phyloP scores from a whole-genome alignment of 2,113 vertebrate species.

The Clarias batrachus region DNA sequence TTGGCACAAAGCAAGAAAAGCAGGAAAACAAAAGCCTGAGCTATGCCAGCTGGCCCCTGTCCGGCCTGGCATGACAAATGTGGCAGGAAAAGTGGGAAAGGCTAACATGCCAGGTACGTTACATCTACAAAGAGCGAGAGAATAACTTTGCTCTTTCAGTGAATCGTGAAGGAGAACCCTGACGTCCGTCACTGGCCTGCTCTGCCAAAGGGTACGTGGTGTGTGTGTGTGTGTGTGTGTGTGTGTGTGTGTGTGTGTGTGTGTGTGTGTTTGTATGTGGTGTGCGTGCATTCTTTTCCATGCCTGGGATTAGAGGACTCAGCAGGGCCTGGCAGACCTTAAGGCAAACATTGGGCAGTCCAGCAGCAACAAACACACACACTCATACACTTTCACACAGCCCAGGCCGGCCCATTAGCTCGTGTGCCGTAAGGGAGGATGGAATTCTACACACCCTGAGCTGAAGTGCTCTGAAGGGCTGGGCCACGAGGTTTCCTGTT shows the following conservation, averaged over 20 bases:
- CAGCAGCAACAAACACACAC: conserved; percentile 58
- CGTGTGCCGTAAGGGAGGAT: conserved; percentile 44
- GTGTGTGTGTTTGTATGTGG: conserved; percentile 22
- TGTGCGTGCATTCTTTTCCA: conserved; percentile 37
- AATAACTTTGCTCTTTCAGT: conserved; percentile 18
- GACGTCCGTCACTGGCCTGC: conserved; percentile 30
- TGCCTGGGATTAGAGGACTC: conserved; percentile 48
- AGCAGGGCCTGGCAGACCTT: conserved; percentile 49
- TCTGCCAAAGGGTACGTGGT: conserved; percentile 29
- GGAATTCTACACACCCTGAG: conserved; percentile 46
- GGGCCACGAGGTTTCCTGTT: conserved; percentile 48
- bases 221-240: conserved; percentile 26
- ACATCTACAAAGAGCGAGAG: neutral
- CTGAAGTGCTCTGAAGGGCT: conserved; percentile 36
- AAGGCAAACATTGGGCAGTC: conserved; percentile 49
- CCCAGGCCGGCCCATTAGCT: conserved; percentile 30
- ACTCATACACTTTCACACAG: conserved; percentile 53
- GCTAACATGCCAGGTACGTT: conserved; percentile 19
- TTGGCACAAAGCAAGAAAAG: conserved; percentile 17
- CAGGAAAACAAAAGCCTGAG: conserved; percentile 42
- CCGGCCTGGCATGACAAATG: conserved; percentile 8
- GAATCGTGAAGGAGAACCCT: conserved; percentile 28
- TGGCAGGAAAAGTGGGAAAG: conserved; percentile 24
- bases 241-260: conserved; percentile 18
- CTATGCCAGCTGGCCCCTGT: conserved; percentile 51